Percentiles rank a stretch among this genome's conserved stretches.
Evolutionary conservation across 2,797 vertebrate genomes (phyloP).

Genomic region (Eospalax fontanierii): DNA sequence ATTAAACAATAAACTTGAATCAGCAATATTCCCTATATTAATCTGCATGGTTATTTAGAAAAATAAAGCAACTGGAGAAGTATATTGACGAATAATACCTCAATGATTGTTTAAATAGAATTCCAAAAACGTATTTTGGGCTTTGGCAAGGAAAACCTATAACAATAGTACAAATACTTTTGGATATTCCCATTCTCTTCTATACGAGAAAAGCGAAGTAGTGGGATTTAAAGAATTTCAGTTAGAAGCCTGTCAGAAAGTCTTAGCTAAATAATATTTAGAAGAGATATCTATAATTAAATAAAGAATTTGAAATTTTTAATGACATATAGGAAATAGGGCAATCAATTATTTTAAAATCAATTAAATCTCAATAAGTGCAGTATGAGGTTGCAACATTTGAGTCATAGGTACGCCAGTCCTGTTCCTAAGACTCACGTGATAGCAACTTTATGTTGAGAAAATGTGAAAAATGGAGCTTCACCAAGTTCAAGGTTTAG

Average conservation of each 20-base stretch:
- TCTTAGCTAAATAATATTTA: background rate
- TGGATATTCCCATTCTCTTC: conserved; percentile 19
- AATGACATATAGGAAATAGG: background rate
- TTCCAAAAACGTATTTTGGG: background rate
- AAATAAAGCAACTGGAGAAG: background rate
- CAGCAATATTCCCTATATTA: background rate
- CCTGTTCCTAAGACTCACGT: background rate
- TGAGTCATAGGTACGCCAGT: background rate
- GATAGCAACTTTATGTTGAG: background rate
- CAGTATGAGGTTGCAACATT: background rate
- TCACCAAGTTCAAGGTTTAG: background rate
- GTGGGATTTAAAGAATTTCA: background rate
- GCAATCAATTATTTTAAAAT: background rate
- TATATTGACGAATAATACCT: background rate
- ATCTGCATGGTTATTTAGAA: background rate
- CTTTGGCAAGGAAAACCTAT: background rate
- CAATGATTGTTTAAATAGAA: background rate
- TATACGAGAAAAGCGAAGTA: background rate
- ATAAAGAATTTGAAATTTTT: background rate
- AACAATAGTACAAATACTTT: background rate
- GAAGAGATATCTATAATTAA: background rate
- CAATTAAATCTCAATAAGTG: background rate
- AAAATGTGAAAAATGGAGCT: background rate
- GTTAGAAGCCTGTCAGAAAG: background rate
- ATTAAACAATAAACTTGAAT: background rate